These are phyloP conservation scores for Macquaria australasica DNA, from an alignment of 2,113 vertebrate species.

Conservation along the genomic window DNA sequence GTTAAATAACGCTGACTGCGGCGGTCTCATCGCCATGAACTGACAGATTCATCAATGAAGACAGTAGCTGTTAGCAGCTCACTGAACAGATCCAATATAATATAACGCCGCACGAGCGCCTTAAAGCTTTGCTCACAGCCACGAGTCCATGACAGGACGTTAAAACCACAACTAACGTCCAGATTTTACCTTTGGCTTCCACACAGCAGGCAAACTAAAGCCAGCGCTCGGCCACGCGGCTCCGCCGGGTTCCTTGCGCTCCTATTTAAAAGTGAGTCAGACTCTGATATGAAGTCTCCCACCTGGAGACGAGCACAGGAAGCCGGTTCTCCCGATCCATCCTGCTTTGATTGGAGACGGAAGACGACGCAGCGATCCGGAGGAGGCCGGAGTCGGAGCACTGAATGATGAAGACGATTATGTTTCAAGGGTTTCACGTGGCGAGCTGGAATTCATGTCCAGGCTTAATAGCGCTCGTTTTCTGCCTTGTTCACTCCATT, in stretches of 20 bases:
- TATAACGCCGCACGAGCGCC: too few relatives aligned
- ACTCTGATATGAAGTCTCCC: conserved; percentile 4
- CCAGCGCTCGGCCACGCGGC: too few relatives aligned
- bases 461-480: conserved; percentile 74
- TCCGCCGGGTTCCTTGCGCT: background rate
- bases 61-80: too few relatives aligned
- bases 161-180: background rate
- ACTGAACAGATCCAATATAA: too few relatives aligned
- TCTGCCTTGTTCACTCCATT: conserved; percentile 80
- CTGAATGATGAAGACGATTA: conserved; percentile 68
- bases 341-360: conserved; percentile 44
- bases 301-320: conserved; percentile 13
- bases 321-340: conserved; percentile 19
- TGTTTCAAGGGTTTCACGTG: conserved; percentile 59
- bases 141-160: too few relatives aligned
- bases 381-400: conserved; percentile 37
- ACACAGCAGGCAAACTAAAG: too few relatives aligned
- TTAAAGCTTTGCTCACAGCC: too few relatives aligned
- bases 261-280: background rate
- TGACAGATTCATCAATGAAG: too few relatives aligned
- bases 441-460: conserved; percentile 61
- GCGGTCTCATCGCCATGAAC: too few relatives aligned
- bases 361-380: conserved; percentile 19
- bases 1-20: too few relatives aligned
- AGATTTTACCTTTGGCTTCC: too few relatives aligned